These are phyloP conservation scores for Idaea straminata DNA, from an alignment of 2,888 invertebrate genomes.

Conservation along the genomic window DNA sequence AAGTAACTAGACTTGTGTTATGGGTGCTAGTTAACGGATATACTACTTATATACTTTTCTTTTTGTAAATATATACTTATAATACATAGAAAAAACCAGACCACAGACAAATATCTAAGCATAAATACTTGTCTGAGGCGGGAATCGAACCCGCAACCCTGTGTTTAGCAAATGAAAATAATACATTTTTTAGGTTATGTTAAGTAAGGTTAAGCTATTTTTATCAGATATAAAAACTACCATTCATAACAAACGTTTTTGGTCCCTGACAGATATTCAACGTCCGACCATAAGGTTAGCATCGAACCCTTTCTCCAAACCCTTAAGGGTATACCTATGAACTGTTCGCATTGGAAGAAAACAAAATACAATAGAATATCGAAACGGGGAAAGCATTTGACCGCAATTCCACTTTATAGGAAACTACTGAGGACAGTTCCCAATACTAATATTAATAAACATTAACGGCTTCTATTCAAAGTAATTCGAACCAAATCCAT, in stretches of 20 bases:
- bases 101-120: no score
- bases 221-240: neutral
- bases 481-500: neutral
- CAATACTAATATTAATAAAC: neutral
- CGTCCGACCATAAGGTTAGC: neutral
- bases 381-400: neutral
- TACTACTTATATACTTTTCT: no score
- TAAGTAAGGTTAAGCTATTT: neutral
- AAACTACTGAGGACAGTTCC: neutral
- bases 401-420: neutral
- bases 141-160: no score
- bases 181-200: no score
- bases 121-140: no score
- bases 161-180: no score
- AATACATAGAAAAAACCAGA: no score
- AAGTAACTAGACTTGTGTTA: no score
- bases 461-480: neutral
- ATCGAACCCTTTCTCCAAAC: conserved; percentile 1
- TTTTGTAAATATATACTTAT: no score
- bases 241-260: neutral
- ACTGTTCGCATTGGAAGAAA: neutral
- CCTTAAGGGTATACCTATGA: neutral
- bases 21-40: no score
- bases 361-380: neutral
- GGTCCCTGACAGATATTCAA: neutral